Conservation (phyloP, 2,888 invertebrate genomes). For the Tortrix viridana region DNA sequence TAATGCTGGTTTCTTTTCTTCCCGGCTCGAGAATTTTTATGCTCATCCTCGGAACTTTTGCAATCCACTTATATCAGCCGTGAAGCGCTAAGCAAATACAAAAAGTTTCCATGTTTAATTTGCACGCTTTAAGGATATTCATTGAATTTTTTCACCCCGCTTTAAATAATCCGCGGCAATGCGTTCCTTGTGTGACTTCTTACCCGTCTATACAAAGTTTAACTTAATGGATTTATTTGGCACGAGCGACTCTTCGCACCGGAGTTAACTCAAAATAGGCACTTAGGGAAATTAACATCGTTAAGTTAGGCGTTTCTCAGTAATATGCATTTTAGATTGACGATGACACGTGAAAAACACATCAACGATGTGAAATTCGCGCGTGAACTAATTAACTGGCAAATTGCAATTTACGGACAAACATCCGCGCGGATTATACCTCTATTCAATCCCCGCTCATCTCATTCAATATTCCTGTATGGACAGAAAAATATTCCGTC, state of each 20-base stretch:
- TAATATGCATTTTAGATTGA: conserved; percentile 4
- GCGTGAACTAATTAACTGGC: conserved; percentile 14
- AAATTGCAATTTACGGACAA: conserved; percentile 10
- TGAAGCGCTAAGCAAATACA: conserved; percentile 82
- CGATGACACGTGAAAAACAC: conserved; percentile 12
- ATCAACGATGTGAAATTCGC: not conserved
- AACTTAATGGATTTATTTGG: conserved; percentile 37
- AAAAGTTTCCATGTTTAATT: conserved; percentile 82
- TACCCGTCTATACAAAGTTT: conserved; percentile 40
- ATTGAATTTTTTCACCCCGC: conserved; percentile 74
- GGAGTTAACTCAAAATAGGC: conserved; percentile 12
- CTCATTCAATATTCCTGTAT: conserved; percentile 3
- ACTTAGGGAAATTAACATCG: conserved; percentile 29
- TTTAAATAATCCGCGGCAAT: conserved; percentile 75
- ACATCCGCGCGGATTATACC: conserved; percentile 8
- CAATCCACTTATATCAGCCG: conserved; percentile 84
- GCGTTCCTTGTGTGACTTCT: conserved; percentile 59
- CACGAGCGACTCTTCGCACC: conserved; percentile 13
- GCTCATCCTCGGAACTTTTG: conserved; percentile 81
- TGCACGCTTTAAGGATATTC: conserved; percentile 78
- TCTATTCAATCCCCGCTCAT: conserved; percentile 2
- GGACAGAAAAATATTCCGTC: not conserved
- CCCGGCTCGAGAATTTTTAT: conserved; percentile 76
- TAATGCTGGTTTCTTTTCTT: conserved; percentile 72
- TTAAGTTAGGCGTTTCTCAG: conserved; percentile 7